Evolutionary conservation across 2,113 vertebrate species (phyloP), one percentile per base, ranked within the genome.

Genomic region (Elgaria multicarinata): DNA sequence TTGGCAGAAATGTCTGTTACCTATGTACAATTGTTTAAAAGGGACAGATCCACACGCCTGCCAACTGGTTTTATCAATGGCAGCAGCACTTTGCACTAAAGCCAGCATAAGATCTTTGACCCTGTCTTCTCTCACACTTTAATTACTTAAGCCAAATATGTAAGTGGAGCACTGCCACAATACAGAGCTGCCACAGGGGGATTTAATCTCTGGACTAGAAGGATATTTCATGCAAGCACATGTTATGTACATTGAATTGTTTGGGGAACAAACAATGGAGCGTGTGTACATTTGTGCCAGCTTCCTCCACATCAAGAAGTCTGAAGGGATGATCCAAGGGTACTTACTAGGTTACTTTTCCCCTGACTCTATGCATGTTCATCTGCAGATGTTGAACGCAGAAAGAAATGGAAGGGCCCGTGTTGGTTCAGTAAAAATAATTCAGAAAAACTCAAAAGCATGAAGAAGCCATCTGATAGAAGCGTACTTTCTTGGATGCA

Each of bases 351-450:
- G 39, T 39, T 77, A 44, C 18, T 24, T 76, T 44, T 69, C 16
- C 66, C 36, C 62, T 44, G 9, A 31, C 31, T 50, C n/a, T 67
- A 92, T 26, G 14, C 14, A 75, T 78, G 62, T 7, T 33, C 66
- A 82, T 9, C 74, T 28, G 10, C 46, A 91, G 90, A 91, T 9
- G 55, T 0, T 0, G 28, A 90, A 4, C 26, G 90, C 3, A 8
- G 46, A 85, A 1, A 28, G 36, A 36, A 90, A 83, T 81, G 2
- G 0, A 18, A 87, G 4, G 80, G 0, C 24, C 50, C 2, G 16
- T 12, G 13, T 28, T 44, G 58, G 42, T 86, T 6, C 67, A 42
- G 53, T n/a, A 31, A 62, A 91, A 87, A 87, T 39, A 69, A 93
- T 50, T 82, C 1, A 81, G 53, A 71, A 86, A 78, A 36, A 14